Conservation (phyloP, 2,888 invertebrate genomes). For the Pachliopta kotzebuea region DNA sequence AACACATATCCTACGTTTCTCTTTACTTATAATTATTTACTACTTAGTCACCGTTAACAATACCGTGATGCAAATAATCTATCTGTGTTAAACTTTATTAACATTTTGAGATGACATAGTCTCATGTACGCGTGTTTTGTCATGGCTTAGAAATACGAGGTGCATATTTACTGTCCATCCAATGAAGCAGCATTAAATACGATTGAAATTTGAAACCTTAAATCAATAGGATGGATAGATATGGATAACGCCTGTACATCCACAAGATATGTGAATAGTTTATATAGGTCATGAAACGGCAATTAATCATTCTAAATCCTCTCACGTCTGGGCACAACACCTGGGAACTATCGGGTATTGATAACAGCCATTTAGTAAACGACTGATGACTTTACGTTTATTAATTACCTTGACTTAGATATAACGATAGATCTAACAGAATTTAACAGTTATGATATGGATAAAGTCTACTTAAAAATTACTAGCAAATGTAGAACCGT, state of each 20-base stretch:
- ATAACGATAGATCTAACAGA: neutral
- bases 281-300: conserved; percentile 13
- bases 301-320: conserved; percentile 26
- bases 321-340: conserved; percentile 14
- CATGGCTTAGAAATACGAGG: neutral
- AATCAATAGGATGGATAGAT: neutral
- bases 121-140: neutral
- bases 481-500: neutral
- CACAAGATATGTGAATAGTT: conserved; percentile 6
- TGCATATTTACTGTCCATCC: conserved; percentile 4
- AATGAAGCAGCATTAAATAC: neutral
- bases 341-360: conserved; percentile 17
- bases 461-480: no score
- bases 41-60: neutral
- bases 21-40: no score
- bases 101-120: neutral
- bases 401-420: neutral
- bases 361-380: conserved; percentile 21
- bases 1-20: no score
- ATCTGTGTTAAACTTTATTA: neutral
- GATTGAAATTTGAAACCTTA: conserved; percentile 5
- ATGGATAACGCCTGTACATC: no score
- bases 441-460: neutral
- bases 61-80: neutral
- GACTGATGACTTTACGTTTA: conserved; percentile 12